Evolutionary conservation across 2,797 vertebrate genomes (phyloP).

Genomic region (Halcyon chelicuti): DNA sequence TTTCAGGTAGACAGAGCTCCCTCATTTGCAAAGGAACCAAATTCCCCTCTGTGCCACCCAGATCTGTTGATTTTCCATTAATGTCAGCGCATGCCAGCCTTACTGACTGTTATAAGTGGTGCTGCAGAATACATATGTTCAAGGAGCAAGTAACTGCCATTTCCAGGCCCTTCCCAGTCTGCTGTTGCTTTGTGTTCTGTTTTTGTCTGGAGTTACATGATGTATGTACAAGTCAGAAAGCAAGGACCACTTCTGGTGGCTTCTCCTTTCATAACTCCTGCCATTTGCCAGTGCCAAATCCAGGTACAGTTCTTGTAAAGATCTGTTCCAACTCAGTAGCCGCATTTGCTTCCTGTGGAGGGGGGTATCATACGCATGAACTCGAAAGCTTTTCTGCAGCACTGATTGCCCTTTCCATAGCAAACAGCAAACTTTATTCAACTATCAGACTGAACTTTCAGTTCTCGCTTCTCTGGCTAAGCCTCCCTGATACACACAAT

Average conservation of each 20-base stretch:
- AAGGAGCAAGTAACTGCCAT: not conserved
- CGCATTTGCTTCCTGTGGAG: not conserved
- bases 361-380: not conserved
- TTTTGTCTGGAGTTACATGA: not conserved
- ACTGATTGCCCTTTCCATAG: not conserved
- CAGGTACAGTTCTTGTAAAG: not conserved
- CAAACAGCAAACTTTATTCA: constrained; percentile 48
- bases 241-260: not conserved
- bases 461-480: not conserved
- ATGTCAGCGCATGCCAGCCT: not conserved
- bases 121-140: not conserved
- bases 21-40: not conserved
- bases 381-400: not conserved
- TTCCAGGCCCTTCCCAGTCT: not conserved
- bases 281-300: not conserved
- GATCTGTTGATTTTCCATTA: constrained; percentile 43
- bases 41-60: constrained; percentile 6
- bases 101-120: not conserved
- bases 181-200: not conserved
- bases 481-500: not conserved
- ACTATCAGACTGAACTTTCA: constrained; percentile 2
- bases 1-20: constrained; percentile 10
- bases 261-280: not conserved
- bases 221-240: not conserved
- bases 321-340: not conserved